These are phyloP conservation scores for Hemithea aestivaria DNA, from an alignment of 2,888 invertebrate genomes.

Conservation along the genomic window DNA sequence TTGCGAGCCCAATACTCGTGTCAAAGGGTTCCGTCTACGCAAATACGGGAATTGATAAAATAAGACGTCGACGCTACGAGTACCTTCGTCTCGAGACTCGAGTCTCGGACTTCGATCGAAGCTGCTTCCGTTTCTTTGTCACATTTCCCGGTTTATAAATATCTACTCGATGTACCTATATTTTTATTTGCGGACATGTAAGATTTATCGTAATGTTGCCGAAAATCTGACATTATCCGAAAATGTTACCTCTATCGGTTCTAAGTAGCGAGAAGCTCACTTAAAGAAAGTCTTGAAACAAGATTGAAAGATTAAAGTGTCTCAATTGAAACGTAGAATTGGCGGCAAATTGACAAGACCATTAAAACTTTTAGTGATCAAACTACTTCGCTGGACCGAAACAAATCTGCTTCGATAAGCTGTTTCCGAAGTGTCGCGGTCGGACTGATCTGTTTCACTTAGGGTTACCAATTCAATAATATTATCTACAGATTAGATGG, in stretches of 20 bases:
- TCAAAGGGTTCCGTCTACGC: constrained; percentile 25
- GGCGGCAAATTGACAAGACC: constrained; percentile 2
- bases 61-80: constrained; percentile 11
- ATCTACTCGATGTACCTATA: too few species aligned
- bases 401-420: constrained; percentile 5
- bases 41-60: constrained; percentile 22
- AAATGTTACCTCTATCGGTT: constrained; percentile 2
- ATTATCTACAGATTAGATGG: too few species aligned
- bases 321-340: neutral
- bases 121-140: constrained; percentile 5
- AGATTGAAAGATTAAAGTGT: neutral
- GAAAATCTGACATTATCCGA: too few species aligned
- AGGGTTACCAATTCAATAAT: too few species aligned
- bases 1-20: constrained; percentile 20
- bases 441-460: neutral
- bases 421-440: constrained; percentile 1
- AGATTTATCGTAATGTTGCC: too few species aligned
- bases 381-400: neutral
- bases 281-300: neutral
- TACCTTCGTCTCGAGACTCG: too few species aligned
- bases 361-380: constrained; percentile 6
- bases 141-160: constrained; percentile 1
- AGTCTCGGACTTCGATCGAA: neutral
- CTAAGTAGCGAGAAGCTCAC: too few species aligned
- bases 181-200: too few species aligned